Base-by-base conservation (phyloP, 2,888 invertebrate species). In the Aromia moschata region DNA sequence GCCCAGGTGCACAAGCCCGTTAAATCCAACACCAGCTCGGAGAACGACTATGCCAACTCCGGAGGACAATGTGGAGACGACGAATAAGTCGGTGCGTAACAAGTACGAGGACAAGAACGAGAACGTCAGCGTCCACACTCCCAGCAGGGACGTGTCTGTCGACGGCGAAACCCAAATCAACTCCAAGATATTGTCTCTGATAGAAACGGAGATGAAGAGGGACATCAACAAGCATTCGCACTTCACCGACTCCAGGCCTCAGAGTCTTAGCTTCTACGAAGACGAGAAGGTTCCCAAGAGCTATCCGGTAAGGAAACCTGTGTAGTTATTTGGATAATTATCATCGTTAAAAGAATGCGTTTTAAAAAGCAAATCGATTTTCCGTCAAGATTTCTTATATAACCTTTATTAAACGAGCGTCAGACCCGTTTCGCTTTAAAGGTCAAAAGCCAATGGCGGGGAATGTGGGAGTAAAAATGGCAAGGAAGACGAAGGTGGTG, bases 131-230 rank as follows among this genome's bases (percentile, higher is more conserved):
- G 64, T 71, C 15, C 71, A 76, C 51, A 78, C 79, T n/a, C 79
- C 79, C 2, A 79, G 79, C 60, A 71, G 80, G 33, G 65, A 67
- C 10, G 52, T 68, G 5, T 86, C 86, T 0, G 77, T 86, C 12
- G 86, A 86, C 63, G 82, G 82, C 1, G 86, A 87, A 69, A 72
- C 84, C 16, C 86, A 86, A 41, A 87, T 87, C 33, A 87, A 86
- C 65, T 74, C 79, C 10, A 81, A 81, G 69, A 81, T 81, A 40
- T 60, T 80, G 45, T 77, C 76, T 11, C 68, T 81, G 18, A 80
- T 80, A 18, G 81, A 81, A 62, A 76, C 77, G 0, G 81, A 81
- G 68, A 81, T 81, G 75, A 76, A 76, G 53, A 71, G 78, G 46
- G 80, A 80, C 61, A 74, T 77, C n/a, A 79, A 77, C 53, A 80